Base-by-base conservation (phyloP, 1,140 invertebrate genomes). In the Bombus vancouverensis region DNA sequence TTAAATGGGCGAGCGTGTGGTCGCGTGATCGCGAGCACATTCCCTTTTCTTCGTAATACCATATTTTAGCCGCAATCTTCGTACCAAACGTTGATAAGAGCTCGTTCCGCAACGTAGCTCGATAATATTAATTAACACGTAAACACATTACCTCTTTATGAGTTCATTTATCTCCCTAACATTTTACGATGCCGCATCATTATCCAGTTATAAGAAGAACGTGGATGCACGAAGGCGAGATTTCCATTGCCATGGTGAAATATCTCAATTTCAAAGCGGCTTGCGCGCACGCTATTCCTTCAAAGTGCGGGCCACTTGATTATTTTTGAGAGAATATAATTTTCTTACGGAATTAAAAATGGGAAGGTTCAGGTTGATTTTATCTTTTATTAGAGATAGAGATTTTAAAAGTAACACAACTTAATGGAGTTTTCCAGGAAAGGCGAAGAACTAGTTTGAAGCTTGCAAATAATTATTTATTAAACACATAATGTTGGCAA, bases 41-140 rank as follows among this genome's bases (percentile, higher is more conserved):
- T 74, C 70, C 59, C 70, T 32, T 62, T 72, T 22, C 70, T 28
- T 32, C 53, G 12, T 39, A 57, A 71, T 57, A 62, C 15, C 66
- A 59, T 53, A 47, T 39, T 71, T 81, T 57, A 72, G 13, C 25
- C 28, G 53, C 47, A 28, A 74, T 86, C 85, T 34, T 44, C 28
- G n/a, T 66, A 25, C 47, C 42, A 74, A 72, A 42, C 44, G 28
- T 65, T 62, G 70, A 81, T 72, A 80, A 65, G 84, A 62, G 32
- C 68, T 28, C n/a, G 59, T 73, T 57, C 70, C 34, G 28, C 34
- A 22, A 12, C 28, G 70, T 39, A 44, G 44, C 28, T 28, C 53
- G 68, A 84, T 80, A 39, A 84, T 71, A 80, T 79, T 84, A 84
- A 84, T 84, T 84, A 84, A 84, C 76, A 80, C 57, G 76, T 76